Evolutionary conservation across 2,797 vertebrate species (phyloP).

Genomic region (Enteromius anoplus): DNA sequence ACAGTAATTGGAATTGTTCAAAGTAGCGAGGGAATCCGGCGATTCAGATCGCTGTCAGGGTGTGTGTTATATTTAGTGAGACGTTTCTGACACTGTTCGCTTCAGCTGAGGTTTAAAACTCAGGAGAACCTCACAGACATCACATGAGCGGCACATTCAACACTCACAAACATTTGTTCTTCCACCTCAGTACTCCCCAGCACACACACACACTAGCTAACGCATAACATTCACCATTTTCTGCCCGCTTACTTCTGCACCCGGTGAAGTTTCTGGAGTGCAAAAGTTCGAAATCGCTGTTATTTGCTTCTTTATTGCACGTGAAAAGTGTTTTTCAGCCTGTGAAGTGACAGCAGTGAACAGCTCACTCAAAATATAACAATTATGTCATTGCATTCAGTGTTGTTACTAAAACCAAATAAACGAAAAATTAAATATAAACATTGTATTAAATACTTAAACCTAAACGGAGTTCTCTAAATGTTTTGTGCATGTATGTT

Average conservation of each 20-base stretch:
- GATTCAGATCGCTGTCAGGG: constrained; percentile 73
- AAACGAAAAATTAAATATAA: not conserved
- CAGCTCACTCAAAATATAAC: not conserved
- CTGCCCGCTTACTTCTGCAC: not conserved
- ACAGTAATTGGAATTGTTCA: constrained; percentile 81
- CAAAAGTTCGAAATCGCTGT: not conserved
- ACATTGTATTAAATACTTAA: not conserved
- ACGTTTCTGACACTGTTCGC: constrained; percentile 69
- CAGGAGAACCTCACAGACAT: constrained; percentile 67
- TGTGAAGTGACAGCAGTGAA: too few species aligned
- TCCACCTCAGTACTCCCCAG: constrained; percentile 54
- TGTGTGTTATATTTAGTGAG: constrained; percentile 76
- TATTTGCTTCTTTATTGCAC: not conserved
- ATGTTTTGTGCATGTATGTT: constrained; percentile 20
- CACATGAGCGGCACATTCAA: constrained; percentile 65
- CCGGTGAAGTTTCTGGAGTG: not conserved
- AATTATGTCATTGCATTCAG: not conserved
- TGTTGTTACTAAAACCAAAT: not conserved
- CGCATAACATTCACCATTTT: constrained; percentile 6
- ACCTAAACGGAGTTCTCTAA: too few species aligned
- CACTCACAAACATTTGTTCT: constrained; percentile 71
- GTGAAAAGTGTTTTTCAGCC: not conserved
- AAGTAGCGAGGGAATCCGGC: constrained; percentile 73
- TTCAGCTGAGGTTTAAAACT: constrained; percentile 70
- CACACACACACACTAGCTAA: constrained; percentile 40